Percentiles rank a stretch among this genome's conserved stretches.
Evolutionary conservation across 2,113 vertebrate species (phyloP).

Genomic region (Elanus axillaris): DNA sequence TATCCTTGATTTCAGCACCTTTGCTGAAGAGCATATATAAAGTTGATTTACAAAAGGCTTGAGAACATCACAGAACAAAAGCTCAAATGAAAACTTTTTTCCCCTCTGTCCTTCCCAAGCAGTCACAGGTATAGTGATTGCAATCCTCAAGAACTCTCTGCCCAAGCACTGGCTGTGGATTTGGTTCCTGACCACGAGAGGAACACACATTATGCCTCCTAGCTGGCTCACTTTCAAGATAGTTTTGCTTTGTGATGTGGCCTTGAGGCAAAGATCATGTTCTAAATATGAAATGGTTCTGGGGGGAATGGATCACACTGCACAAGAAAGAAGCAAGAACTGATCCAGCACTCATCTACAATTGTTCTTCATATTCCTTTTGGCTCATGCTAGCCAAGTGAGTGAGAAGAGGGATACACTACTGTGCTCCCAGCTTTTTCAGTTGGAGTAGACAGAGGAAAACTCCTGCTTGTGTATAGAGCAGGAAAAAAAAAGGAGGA

Average conservation of each 20-base stretch:
- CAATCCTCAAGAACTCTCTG: not conserved
- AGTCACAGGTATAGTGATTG: not conserved
- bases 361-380: not conserved
- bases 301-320: not conserved
- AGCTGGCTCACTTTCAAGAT: not conserved
- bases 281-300: not conserved
- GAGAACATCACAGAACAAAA: not conserved
- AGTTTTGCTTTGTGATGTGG: not conserved
- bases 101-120: not conserved
- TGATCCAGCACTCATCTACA: not conserved
- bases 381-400: not conserved
- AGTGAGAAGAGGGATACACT: not conserved
- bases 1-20: not conserved
- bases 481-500: not conserved
- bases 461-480: not conserved
- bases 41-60: not conserved
- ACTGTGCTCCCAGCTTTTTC: not conserved
- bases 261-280: not conserved
- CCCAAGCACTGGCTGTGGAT: not conserved
- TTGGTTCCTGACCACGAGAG: not conserved
- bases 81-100: not conserved
- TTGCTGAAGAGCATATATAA: not conserved
- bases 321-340: not conserved
- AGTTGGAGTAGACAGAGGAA: not conserved
- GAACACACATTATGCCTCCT: not conserved